Evolutionary conservation across 2,888 invertebrate species (phyloP).

Genomic region (Trichopria drosophilae): DNA sequence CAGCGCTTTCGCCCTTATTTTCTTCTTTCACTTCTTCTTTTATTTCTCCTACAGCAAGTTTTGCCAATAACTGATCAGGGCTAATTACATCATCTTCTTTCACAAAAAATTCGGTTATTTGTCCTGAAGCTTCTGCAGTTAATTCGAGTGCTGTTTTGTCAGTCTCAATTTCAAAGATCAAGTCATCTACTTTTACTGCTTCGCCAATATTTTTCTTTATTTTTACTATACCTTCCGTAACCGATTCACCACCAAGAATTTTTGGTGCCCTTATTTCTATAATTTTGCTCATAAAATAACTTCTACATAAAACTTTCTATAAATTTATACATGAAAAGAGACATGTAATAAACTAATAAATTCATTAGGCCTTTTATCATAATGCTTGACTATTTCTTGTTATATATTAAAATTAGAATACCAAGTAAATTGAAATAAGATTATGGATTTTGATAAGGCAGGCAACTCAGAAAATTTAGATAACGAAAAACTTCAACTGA

Average conservation of each 20-base stretch:
- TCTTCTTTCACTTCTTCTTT: conserved; percentile 25
- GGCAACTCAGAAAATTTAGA: no score
- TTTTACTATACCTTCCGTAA: conserved; percentile 27
- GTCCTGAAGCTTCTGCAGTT: conserved; percentile 25
- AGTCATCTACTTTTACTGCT: conserved; percentile 27
- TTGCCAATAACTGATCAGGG: conserved; percentile 26
- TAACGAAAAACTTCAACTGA: no score
- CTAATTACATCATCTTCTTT: conserved; percentile 25
- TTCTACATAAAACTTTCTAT: conserved; percentile 19
- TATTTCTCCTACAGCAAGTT: conserved; percentile 24
- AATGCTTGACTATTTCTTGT: no score
- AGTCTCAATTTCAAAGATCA: conserved; percentile 25
- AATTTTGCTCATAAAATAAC: conserved; percentile 20
- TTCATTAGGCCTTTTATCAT: conserved; percentile 19
- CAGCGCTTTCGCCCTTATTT: conserved; percentile 26
- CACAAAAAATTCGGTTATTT: conserved; percentile 25
- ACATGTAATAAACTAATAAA: conserved; percentile 22
- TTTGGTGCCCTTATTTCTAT: conserved; percentile 20
- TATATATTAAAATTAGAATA: no score
- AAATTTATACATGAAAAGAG: conserved; percentile 20
- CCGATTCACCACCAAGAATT: conserved; percentile 23
- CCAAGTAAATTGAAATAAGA: no score
- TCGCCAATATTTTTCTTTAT: conserved; percentile 23
- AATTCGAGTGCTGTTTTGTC: conserved; percentile 26
- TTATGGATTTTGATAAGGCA: no score